Evolutionary conservation across 2,888 invertebrate species (phyloP).

Genomic region (Ornithoptera alexandrae): DNA sequence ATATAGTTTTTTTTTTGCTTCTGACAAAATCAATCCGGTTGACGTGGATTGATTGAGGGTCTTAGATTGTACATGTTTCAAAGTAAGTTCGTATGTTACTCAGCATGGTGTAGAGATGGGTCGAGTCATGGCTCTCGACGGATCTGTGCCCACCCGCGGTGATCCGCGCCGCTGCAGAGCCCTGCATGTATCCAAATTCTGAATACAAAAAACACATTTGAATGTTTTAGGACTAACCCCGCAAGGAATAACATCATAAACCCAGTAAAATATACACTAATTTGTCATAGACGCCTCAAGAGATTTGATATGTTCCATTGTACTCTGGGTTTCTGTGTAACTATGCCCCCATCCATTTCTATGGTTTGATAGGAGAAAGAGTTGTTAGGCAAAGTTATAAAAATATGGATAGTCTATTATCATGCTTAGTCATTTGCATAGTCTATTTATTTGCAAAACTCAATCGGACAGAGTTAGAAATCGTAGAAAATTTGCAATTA

Average conservation of each 20-base stretch:
- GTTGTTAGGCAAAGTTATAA: no score
- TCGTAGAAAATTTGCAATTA: no score
- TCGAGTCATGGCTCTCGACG: slow-evolving; percentile 58
- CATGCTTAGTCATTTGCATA: no score
- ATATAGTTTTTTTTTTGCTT: slow-evolving; percentile 48
- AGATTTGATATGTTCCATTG: slow-evolving; percentile 43
- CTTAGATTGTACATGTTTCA: slow-evolving; percentile 54
- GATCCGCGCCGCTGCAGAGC: slow-evolving; percentile 50
- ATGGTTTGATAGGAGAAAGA: background rate
- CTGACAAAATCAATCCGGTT: slow-evolving; percentile 49
- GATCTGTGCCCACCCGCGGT: slow-evolving; percentile 57
- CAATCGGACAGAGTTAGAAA: no score
- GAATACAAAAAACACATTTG: slow-evolving; percentile 56
- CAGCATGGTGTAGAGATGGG: slow-evolving; percentile 70
- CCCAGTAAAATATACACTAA: slow-evolving; percentile 57
- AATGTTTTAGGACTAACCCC: slow-evolving; percentile 39
- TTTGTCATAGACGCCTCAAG: slow-evolving; percentile 51
- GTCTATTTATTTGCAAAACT: no score
- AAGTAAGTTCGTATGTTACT: slow-evolving; percentile 76
- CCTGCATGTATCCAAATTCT: slow-evolving; percentile 62
- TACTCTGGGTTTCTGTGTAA: slow-evolving; percentile 50
- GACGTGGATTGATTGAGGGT: slow-evolving; percentile 68
- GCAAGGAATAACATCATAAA: slow-evolving; percentile 50
- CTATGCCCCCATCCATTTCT: slow-evolving; percentile 32
- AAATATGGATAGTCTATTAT: no score